Conservation (phyloP, 1,140 invertebrate genomes). For the Drosophila sulfurigaster region DNA sequence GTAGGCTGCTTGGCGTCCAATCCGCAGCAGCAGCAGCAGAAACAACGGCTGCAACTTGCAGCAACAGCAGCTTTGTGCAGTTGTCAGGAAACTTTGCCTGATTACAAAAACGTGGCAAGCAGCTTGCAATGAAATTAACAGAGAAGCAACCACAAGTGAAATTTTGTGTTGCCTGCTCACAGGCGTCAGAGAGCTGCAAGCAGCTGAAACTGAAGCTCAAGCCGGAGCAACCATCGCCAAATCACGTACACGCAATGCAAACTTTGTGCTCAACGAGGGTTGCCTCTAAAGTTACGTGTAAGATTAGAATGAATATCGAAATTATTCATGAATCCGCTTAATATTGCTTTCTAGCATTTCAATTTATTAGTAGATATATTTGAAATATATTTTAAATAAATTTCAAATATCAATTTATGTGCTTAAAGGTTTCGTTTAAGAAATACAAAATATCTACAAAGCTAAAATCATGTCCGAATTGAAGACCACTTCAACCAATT, state of each 20-base stretch:
- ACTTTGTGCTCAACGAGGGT: conserved; percentile 32
- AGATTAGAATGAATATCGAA: too few species aligned
- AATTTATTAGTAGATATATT: too few species aligned
- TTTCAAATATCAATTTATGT: too few species aligned
- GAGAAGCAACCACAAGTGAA: conserved; percentile 77
- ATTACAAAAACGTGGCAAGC: conserved; percentile 78
- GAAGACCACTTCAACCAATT: too few species aligned
- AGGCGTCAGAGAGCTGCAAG: conserved; percentile 37
- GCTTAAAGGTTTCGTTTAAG: too few species aligned
- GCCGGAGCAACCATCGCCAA: conserved; percentile 36
- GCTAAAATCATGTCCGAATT: too few species aligned
- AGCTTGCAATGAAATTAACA: conserved; percentile 77
- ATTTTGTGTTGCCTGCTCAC: conserved; percentile 64
- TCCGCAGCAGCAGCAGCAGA: conserved; percentile 42
- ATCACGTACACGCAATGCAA: conserved; percentile 67
- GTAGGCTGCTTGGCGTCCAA: conserved; percentile 60
- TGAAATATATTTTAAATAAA: too few species aligned
- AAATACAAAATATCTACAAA: too few species aligned
- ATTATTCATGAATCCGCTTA: neutral
- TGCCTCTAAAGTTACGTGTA: neutral
- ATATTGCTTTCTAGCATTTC: too few species aligned
- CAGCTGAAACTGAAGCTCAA: conserved; percentile 3
- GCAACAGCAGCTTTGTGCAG: conserved; percentile 59
- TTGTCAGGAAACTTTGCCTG: conserved; percentile 78
- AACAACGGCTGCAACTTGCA: conserved; percentile 41